These are phyloP conservation scores for Beaufortia kweichowensis DNA, from an alignment of 2,113 vertebrate genomes.

Conservation along the genomic window DNA sequence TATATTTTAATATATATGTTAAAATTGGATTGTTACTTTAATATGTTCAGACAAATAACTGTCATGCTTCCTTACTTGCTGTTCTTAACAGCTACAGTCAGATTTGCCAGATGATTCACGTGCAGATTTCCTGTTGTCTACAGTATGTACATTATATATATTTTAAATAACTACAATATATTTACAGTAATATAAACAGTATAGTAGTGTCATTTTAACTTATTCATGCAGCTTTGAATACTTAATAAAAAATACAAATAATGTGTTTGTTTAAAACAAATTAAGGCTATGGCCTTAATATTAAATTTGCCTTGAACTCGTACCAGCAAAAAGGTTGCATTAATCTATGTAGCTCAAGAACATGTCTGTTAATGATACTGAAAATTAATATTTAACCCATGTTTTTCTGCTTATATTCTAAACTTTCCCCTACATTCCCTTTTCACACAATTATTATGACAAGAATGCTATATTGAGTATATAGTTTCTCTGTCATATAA, in stretches of 20 bases:
- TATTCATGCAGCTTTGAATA: conserved; percentile 4
- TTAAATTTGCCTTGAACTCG: conserved; percentile 4
- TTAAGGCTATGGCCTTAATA: background rate
- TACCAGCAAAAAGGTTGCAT: background rate
- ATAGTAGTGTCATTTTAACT: conserved; percentile 12
- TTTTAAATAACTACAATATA: conserved; percentile 13
- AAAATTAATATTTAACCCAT: background rate
- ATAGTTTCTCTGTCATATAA: conserved; percentile 35
- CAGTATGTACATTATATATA: background rate
- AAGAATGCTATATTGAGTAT: conserved; percentile 22
- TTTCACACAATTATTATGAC: background rate
- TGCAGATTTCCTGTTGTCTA: background rate
- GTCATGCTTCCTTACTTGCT: conserved; percentile 13
- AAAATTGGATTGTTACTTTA: conserved; percentile 28
- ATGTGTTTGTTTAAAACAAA: conserved; percentile 8
- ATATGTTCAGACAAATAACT: background rate
- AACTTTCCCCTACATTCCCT: background rate
- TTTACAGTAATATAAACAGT: conserved; percentile 12
- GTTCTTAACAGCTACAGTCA: conserved; percentile 4
- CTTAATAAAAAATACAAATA: conserved; percentile 4
- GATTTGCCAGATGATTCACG: conserved; percentile 21
- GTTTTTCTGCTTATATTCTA: background rate
- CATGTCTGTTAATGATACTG: background rate
- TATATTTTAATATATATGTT: conserved; percentile 43
- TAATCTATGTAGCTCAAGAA: conserved; percentile 9